phyloP scores from a whole-genome alignment of 1,140 invertebrate genomes.

The Drosophila ficusphila region DNA sequence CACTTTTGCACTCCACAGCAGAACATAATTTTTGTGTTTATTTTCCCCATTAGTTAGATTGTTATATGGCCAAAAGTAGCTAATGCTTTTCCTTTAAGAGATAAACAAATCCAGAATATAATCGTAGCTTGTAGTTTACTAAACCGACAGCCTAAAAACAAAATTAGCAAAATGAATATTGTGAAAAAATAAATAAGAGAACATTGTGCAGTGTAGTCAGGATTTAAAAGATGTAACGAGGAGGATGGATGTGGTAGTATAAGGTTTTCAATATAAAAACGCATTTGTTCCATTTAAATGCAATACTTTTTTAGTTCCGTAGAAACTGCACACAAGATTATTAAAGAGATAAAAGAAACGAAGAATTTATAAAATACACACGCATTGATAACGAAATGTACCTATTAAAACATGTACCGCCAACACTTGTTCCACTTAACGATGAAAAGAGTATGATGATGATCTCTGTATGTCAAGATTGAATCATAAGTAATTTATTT shows the following conservation, averaged over 20 bases:
- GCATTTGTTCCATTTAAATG: slow-evolving; percentile 78
- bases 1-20: slow-evolving; percentile 6
- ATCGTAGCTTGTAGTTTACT: slow-evolving; percentile 46
- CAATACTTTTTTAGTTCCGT: slow-evolving; percentile 52
- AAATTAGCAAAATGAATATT: slow-evolving; percentile 11
- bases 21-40: slow-evolving; percentile 14
- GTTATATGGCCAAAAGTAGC: slow-evolving; percentile 43
- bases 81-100: slow-evolving; percentile 41
- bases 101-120: slow-evolving; percentile 29
- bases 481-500: slow-evolving; percentile 52
- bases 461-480: slow-evolving; percentile 36
- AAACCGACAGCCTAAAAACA: slow-evolving; percentile 25
- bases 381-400: slow-evolving; percentile 40
- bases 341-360: slow-evolving; percentile 45
- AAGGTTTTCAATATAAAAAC: slow-evolving; percentile 65
- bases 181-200: background rate
- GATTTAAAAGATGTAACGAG: slow-evolving; percentile 3
- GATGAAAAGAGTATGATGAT: slow-evolving; percentile 78
- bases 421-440: slow-evolving; percentile 74
- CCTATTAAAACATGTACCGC: slow-evolving; percentile 61
- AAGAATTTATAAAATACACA: slow-evolving; percentile 19
- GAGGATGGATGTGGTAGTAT: background rate
- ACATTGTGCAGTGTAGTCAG: slow-evolving; percentile 26
- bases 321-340: slow-evolving; percentile 37
- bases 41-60: slow-evolving; percentile 34